These are phyloP conservation scores for Epizoanthus ramosus DNA, from an alignment of 92 coral and sea anemone species.

Conservation along the genomic window DNA sequence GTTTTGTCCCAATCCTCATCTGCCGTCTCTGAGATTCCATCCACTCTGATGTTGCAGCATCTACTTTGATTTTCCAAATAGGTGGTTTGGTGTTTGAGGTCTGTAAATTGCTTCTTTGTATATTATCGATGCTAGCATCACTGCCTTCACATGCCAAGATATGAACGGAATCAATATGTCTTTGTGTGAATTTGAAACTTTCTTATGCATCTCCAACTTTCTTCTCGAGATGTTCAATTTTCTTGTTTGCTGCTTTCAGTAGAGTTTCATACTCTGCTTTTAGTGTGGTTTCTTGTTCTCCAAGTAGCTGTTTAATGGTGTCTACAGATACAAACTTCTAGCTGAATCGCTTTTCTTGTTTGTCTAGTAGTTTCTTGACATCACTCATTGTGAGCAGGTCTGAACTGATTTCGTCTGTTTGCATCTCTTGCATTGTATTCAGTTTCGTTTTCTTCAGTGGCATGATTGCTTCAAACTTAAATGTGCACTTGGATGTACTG, in stretches of 20 bases:
- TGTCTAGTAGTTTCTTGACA: background rate
- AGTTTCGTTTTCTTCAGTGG: slow-evolving; percentile 18
- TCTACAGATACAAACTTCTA: background rate
- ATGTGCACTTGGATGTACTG: no score
- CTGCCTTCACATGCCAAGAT: slow-evolving; percentile 6
- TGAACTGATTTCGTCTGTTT: background rate
- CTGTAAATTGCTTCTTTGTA: background rate
- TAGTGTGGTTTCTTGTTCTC: background rate
- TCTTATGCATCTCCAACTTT: background rate
- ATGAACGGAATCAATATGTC: background rate
- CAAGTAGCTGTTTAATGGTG: background rate
- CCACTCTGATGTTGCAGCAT: slow-evolving; percentile 4
- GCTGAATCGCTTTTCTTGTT: no score
- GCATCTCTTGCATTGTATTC: no score
- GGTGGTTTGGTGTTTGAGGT: background rate
- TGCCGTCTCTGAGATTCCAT: slow-evolving; percentile 28
- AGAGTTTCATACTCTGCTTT: no score
- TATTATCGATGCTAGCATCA: background rate
- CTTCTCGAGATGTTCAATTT: background rate
- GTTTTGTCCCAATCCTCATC: slow-evolving; percentile 30
- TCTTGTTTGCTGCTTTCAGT: background rate
- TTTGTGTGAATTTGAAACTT: background rate
- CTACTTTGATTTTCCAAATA: slow-evolving; percentile 24
- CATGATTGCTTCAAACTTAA: background rate
- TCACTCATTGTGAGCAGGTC: background rate